phyloP scores from a whole-genome alignment of 2,113 vertebrate species.

The Corythornis cristatus region DNA sequence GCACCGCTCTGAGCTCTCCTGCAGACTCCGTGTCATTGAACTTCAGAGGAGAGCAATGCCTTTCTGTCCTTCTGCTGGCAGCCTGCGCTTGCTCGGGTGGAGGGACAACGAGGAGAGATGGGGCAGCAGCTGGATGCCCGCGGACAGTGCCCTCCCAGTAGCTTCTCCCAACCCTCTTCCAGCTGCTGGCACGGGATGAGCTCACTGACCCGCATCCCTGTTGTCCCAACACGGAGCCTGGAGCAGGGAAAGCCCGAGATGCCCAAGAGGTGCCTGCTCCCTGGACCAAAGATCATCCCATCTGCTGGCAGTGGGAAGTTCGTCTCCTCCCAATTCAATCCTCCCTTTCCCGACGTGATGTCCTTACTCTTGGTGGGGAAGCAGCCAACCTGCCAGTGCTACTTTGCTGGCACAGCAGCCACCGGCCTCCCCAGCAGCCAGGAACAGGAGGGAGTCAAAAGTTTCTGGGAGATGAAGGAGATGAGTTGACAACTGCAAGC shows the following conservation, averaged over 20 bases:
- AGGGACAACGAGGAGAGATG: neutral
- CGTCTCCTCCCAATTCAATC: accelerated
- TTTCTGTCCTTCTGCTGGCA: neutral
- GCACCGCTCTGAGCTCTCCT: neutral
- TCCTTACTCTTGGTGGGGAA: neutral
- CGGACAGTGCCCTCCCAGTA: neutral
- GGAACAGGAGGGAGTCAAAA: neutral
- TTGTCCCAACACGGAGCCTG: accelerated
- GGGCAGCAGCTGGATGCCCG: neutral
- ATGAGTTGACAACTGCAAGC: neutral
- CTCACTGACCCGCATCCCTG: accelerated
- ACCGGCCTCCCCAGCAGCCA: neutral
- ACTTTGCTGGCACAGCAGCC: neutral
- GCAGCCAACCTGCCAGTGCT: neutral
- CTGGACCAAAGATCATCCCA: neutral
- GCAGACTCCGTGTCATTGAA: neutral
- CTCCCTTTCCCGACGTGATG: neutral
- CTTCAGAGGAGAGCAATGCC: neutral
- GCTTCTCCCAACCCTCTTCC: neutral
- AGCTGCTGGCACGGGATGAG: accelerated
- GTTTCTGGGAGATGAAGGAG: neutral
- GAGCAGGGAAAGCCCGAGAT: neutral
- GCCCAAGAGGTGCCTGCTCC: accelerated
- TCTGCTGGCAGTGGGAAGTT: accelerated
- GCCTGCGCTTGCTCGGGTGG: accelerated